phyloP scores from a whole-genome alignment of 2,888 invertebrate species.

The Psylliodes chrysocephalus region DNA sequence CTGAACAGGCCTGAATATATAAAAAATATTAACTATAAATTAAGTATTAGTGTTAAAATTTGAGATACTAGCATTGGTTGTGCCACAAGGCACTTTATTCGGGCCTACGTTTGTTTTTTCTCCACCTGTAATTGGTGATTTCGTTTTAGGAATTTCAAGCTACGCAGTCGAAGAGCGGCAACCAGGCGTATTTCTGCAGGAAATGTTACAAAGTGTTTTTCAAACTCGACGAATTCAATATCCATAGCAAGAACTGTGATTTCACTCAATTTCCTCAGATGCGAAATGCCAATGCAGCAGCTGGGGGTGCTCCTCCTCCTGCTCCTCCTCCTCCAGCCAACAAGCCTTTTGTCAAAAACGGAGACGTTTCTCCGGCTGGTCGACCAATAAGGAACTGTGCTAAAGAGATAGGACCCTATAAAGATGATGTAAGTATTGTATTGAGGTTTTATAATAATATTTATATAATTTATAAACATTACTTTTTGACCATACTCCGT shows the following conservation, averaged over 20 bases:
- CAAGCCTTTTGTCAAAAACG: conserved; percentile 35
- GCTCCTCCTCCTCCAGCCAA: not conserved
- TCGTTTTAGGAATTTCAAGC: conserved; percentile 42
- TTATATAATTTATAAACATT: too few relatives aligned
- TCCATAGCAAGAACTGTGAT: conserved; percentile 59
- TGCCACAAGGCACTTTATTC: too few relatives aligned
- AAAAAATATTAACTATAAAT: too few relatives aligned
- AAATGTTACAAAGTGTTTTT: conserved; percentile 64
- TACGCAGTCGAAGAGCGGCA: conserved; percentile 52
- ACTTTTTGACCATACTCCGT: too few relatives aligned
- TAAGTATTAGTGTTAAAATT: too few relatives aligned
- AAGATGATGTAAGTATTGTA: conserved; percentile 54
- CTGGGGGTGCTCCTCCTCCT: too few relatives aligned
- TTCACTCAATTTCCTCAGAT: conserved; percentile 50
- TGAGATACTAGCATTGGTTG: too few relatives aligned
- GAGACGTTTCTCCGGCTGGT: conserved; percentile 53
- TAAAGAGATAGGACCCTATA: conserved; percentile 58
- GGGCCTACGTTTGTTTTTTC: too few relatives aligned
- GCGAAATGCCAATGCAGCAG: conserved; percentile 21
- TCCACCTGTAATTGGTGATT: too few relatives aligned
- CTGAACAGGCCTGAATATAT: too few relatives aligned
- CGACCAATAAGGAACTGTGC: conserved; percentile 60
- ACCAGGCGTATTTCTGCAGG: conserved; percentile 62
- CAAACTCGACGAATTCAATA: conserved; percentile 62
- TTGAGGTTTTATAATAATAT: too few relatives aligned